phyloP scores from a whole-genome alignment of 2,888 invertebrate species.

The Terebella lapidaria region DNA sequence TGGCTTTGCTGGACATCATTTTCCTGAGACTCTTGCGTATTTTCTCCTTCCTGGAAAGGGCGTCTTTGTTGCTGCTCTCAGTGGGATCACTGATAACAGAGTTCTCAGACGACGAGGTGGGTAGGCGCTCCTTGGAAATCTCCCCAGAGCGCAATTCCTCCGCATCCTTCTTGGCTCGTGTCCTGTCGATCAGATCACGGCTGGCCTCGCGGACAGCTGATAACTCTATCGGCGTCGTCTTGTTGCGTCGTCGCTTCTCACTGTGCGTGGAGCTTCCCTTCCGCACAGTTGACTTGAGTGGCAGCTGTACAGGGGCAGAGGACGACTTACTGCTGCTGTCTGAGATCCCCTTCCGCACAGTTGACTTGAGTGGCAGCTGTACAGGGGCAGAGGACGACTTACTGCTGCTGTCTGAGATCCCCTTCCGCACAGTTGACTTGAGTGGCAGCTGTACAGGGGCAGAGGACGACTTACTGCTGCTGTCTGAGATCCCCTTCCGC shows the following conservation, averaged over 20 bases:
- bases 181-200: background rate
- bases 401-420: too few relatives aligned
- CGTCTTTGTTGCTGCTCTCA: conserved; percentile 15
- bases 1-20: conserved; percentile 17
- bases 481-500: too few relatives aligned
- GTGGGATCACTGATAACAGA: conserved; percentile 13
- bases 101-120: conserved; percentile 19
- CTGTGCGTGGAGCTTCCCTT: background rate
- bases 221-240: background rate
- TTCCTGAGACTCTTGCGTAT: conserved; percentile 27
- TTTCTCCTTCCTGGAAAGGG: conserved; percentile 21
- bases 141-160: background rate
- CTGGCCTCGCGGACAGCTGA: background rate
- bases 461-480: too few relatives aligned
- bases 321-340: background rate
- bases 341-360: background rate
- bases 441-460: too few relatives aligned
- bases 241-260: background rate
- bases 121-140: conserved; percentile 4
- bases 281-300: background rate
- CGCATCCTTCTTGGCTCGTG: background rate
- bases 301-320: background rate
- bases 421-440: too few relatives aligned
- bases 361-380: too few relatives aligned
- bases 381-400: too few relatives aligned